Percentiles rank a stretch among this genome's conserved stretches.
These are phyloP conservation scores for Tenualosa ilisha DNA, from an alignment of 2,797 vertebrate genomes.

Conservation along the genomic window DNA sequence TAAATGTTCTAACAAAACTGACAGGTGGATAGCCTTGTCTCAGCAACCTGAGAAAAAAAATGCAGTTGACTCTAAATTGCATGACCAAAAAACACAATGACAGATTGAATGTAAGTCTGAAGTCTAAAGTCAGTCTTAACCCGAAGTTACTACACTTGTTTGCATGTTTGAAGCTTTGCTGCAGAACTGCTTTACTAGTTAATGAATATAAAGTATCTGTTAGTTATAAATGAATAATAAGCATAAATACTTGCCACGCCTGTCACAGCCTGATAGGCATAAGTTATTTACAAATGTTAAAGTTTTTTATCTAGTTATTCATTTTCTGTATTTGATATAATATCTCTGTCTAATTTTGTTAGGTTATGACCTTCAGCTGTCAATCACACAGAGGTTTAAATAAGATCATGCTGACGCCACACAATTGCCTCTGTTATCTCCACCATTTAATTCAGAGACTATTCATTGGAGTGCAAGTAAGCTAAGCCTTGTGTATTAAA, in stretches of 20 bases:
- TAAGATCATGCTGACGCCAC: not conserved
- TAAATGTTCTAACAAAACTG: not conserved
- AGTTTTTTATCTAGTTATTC: not conserved
- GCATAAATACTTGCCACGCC: no score
- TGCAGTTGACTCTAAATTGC: not conserved
- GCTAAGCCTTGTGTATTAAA: conserved; percentile 29
- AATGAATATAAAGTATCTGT: no score
- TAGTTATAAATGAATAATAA: no score
- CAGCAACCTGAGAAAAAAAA: not conserved
- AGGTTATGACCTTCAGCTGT: not conserved
- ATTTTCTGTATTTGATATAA: not conserved
- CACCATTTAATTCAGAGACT: not conserved
- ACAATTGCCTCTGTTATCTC: not conserved
- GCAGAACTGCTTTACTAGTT: not conserved
- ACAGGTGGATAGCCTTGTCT: not conserved
- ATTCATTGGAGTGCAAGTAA: conserved; percentile 6
- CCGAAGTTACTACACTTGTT: no score
- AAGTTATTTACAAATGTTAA: not conserved
- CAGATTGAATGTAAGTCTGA: not conserved
- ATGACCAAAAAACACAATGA: not conserved
- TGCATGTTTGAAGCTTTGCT: not conserved
- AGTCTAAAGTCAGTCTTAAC: not conserved
- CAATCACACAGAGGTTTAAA: no score
- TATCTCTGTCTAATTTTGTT: not conserved
- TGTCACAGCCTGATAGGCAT: not conserved